Conservation (phyloP, 2,113 vertebrate species). For the Piaya cayana region DNA sequence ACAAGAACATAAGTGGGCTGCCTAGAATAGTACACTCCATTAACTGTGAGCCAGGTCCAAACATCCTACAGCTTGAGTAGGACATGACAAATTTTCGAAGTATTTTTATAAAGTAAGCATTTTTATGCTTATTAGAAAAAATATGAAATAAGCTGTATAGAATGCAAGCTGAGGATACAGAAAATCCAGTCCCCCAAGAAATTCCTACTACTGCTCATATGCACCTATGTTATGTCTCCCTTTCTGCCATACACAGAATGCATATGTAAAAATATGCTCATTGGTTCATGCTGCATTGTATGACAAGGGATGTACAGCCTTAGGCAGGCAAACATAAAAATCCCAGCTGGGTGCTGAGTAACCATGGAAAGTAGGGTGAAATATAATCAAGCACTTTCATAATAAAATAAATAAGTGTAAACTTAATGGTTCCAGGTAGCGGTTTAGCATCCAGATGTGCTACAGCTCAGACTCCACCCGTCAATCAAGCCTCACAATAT, state of each 20-base stretch:
- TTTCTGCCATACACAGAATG: background rate
- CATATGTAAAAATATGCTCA: background rate
- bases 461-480: background rate
- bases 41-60: background rate
- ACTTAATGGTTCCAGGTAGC: background rate
- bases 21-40: background rate
- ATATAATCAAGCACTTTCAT: background rate
- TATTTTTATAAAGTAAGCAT: background rate
- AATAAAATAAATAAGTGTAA: conserved; percentile 5
- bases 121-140: background rate
- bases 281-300: background rate
- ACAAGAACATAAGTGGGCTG: background rate
- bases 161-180: background rate
- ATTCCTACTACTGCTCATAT: background rate
- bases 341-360: background rate
- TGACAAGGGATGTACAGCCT: background rate
- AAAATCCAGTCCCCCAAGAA: background rate
- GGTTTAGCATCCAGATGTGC: background rate
- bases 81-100: background rate
- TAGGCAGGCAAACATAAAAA: conserved; percentile 31
- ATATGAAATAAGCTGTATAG: background rate
- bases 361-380: background rate
- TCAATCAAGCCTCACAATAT: background rate
- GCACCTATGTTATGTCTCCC: background rate
- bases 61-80: background rate